Evolutionary conservation across 2,888 invertebrate species (phyloP).

Genomic region (Rhamphomyia laevipes): DNA sequence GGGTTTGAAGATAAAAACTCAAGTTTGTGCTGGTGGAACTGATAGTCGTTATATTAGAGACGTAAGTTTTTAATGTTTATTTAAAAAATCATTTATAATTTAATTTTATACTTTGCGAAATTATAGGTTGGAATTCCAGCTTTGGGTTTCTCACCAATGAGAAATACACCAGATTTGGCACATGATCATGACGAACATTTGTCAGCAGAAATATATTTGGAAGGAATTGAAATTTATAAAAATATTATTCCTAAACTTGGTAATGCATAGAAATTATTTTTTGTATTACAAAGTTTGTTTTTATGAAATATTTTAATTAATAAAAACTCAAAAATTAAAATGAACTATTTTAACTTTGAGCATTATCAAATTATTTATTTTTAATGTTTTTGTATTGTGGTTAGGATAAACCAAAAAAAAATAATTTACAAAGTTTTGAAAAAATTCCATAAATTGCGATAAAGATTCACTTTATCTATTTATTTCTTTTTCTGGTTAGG

Average conservation of each 20-base stretch:
- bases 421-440: no score
- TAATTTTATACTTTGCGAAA: background rate
- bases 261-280: slow-evolving; percentile 19
- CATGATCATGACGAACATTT: slow-evolving; percentile 90
- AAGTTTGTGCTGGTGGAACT: slow-evolving; percentile 83
- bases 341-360: no score
- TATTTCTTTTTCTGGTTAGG: no score
- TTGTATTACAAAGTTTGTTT: no score
- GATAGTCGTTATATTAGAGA: slow-evolving; percentile 75
- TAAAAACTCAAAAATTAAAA: no score
- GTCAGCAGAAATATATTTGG: slow-evolving; percentile 60
- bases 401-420: no score
- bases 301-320: no score
- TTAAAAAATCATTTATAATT: no score
- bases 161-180: slow-evolving; percentile 67
- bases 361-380: no score
- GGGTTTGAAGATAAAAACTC: slow-evolving; percentile 50
- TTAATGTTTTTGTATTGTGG: no score
- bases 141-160: slow-evolving; percentile 85
- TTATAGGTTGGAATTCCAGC: slow-evolving; percentile 62
- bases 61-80: slow-evolving; percentile 25
- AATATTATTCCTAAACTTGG: slow-evolving; percentile 28
- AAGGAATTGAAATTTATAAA: slow-evolving; percentile 64
- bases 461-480: no score
- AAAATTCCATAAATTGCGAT: no score